phyloP scores from a whole-genome alignment of 2,888 invertebrate genomes.

The Rhaphigaster nebulosa region DNA sequence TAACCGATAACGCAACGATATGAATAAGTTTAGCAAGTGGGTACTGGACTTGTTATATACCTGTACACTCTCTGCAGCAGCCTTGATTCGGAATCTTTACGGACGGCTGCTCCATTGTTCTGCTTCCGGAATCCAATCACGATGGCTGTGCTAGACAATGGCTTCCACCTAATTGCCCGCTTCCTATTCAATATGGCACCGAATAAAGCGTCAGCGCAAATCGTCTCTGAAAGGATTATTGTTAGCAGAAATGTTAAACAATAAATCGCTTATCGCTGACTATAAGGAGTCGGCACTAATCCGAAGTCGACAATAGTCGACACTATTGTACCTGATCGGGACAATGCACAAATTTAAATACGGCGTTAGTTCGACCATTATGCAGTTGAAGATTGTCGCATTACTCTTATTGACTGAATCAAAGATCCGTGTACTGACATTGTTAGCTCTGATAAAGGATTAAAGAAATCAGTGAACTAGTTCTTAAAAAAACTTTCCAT shows the following conservation, averaged over 20 bases:
- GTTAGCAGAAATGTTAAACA: constrained; percentile 35
- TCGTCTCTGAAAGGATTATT: constrained; percentile 41
- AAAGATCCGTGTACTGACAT: neutral
- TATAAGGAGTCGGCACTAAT: neutral
- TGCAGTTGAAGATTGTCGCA: neutral
- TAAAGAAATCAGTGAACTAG: too few species aligned
- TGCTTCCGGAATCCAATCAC: constrained; percentile 48
- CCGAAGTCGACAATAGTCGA: neutral
- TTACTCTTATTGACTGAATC: neutral
- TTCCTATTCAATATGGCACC: constrained; percentile 48
- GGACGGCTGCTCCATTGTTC: constrained; percentile 15
- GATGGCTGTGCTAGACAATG: constrained; percentile 25
- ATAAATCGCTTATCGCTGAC: constrained; percentile 24
- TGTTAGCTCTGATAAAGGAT: neutral
- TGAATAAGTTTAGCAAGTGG: neutral
- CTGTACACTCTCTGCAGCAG: neutral
- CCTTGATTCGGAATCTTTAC: constrained; percentile 23
- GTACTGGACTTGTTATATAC: neutral
- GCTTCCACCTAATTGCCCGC: constrained; percentile 23
- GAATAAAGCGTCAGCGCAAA: constrained; percentile 39
- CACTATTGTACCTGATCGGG: neutral
- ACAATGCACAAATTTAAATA: constrained; percentile 1
- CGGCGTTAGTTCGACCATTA: neutral
- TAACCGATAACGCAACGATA: neutral
- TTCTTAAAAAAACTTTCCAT: too few species aligned